phyloP scores from a whole-genome alignment of 2,888 invertebrate species.

The Thumatha senex region DNA sequence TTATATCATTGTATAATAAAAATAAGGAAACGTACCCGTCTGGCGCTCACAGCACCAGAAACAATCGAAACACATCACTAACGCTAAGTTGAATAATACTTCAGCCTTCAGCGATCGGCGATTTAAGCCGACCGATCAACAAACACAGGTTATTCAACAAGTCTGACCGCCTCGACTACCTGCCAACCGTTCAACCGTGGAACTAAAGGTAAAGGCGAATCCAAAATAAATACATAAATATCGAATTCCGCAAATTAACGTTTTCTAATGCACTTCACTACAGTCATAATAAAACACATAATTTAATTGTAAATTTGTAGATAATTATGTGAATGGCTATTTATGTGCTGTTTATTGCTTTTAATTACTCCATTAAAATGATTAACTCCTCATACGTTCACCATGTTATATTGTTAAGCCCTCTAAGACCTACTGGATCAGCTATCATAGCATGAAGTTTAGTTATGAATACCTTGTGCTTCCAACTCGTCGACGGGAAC shows the following conservation, averaged over 20 bases:
- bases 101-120: slow-evolving; percentile 32
- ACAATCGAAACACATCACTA: slow-evolving; percentile 44
- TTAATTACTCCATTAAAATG: slow-evolving; percentile 9
- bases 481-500: slow-evolving; percentile 97
- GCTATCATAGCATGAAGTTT: background rate
- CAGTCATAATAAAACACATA: slow-evolving; percentile 23
- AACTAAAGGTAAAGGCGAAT: slow-evolving; percentile 33
- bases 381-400: background rate
- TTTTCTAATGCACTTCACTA: slow-evolving; percentile 39
- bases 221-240: slow-evolving; percentile 41
- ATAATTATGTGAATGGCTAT: slow-evolving; percentile 19
- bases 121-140: slow-evolving; percentile 24
- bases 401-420: background rate
- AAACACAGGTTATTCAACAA: slow-evolving; percentile 40
- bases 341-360: slow-evolving; percentile 23
- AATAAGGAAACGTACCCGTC: slow-evolving; percentile 16
- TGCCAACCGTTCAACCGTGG: slow-evolving; percentile 35
- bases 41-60: slow-evolving; percentile 29
- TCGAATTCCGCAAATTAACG: slow-evolving; percentile 38
- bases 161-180: slow-evolving; percentile 17
- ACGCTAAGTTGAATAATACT: slow-evolving; percentile 26
- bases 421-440: background rate
- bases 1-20: slow-evolving; percentile 3
- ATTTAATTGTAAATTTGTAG: slow-evolving; percentile 14
- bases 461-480: slow-evolving; percentile 87